Percentiles rank a stretch among this genome's conserved stretches.
phyloP scores from a whole-genome alignment of 1,140 invertebrate species.

The Phthorimaea operculella region DNA sequence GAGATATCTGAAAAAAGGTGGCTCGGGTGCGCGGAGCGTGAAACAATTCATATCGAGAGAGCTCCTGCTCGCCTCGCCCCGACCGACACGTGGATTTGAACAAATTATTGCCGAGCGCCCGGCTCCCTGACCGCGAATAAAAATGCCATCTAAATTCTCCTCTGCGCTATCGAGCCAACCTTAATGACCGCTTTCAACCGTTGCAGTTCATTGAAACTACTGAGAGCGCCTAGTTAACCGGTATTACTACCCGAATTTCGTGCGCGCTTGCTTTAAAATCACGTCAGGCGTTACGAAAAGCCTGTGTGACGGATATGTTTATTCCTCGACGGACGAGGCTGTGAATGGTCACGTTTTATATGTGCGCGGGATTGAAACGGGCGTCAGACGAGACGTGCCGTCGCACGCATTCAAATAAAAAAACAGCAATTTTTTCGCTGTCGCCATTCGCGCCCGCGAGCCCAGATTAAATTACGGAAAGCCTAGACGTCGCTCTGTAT shows the following conservation, averaged over 20 bases:
- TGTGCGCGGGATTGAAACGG: constrained; percentile 47
- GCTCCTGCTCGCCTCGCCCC: too few species aligned
- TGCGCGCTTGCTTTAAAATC: constrained; percentile 34
- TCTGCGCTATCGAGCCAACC: constrained; percentile 16
- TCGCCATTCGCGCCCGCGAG: constrained; percentile 29
- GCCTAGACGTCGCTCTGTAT: constrained; percentile 31
- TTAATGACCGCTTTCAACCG: constrained; percentile 31
- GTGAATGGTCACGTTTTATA: constrained; percentile 59
- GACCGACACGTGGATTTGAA: constrained; percentile 6
- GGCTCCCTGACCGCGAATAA: constrained; percentile 29
- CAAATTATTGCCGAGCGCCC: constrained; percentile 13
- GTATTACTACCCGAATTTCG: constrained; percentile 19
- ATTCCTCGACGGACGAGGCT: constrained; percentile 36
- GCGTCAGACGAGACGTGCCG: constrained; percentile 32
- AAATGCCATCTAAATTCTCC: constrained; percentile 35
- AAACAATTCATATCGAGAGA: constrained; percentile 39
- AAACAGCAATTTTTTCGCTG: constrained; percentile 28
- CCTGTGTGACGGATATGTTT: constrained; percentile 48
- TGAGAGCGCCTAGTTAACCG: constrained; percentile 12
- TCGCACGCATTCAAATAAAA: constrained; percentile 45
- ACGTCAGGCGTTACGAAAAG: constrained; percentile 21
- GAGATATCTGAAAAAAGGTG: constrained; percentile 43
- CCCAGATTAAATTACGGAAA: constrained; percentile 41
- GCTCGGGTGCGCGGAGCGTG: constrained; percentile 26
- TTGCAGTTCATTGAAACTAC: constrained; percentile 23